These are phyloP conservation scores for Mesoligia furuncula DNA, from an alignment of 2,888 invertebrate genomes.

Conservation along the genomic window DNA sequence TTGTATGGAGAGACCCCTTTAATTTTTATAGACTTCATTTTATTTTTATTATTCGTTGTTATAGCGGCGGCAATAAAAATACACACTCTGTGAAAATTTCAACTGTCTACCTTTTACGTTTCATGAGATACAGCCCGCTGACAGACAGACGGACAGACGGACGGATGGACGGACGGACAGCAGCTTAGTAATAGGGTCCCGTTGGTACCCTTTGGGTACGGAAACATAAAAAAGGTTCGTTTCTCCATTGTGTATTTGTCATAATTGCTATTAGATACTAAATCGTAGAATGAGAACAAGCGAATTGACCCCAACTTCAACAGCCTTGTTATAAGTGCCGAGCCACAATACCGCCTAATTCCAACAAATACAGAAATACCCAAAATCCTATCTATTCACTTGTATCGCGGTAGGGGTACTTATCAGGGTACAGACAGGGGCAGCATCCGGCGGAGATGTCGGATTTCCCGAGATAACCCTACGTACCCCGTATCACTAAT, in stretches of 20 bases:
- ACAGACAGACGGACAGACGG: not conserved
- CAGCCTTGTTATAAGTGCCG: conserved; percentile 3
- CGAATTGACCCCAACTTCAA: too few species aligned
- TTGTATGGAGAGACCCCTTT: too few species aligned
- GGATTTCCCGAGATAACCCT: conserved; percentile 76
- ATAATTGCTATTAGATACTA: not conserved
- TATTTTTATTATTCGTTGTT: too few species aligned
- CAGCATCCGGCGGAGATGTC: conserved; percentile 73
- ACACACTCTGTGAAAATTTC: not conserved
- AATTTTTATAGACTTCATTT: too few species aligned
- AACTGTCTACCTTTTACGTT: not conserved
- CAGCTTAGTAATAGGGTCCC: too few species aligned
- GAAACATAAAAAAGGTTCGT: not conserved
- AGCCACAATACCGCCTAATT: conserved; percentile 15
- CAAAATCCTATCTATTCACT: conserved; percentile 55
- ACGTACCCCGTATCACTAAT: conserved; percentile 61
- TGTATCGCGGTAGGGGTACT: conserved; percentile 62
- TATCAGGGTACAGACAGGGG: conserved; percentile 70
- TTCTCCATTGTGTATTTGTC: not conserved
- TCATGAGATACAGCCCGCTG: not conserved
- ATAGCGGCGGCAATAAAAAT: too few species aligned
- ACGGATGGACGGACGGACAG: too few species aligned
- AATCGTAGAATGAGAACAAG: not conserved
- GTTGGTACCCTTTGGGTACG: not conserved
- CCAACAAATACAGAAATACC: conserved; percentile 38